A percentile compares a stretch with the other conserved stretches of the same genome.
These are phyloP conservation scores for Nephrotoma flavescens DNA, from an alignment of 2,888 invertebrate genomes.

Conservation along the genomic window DNA sequence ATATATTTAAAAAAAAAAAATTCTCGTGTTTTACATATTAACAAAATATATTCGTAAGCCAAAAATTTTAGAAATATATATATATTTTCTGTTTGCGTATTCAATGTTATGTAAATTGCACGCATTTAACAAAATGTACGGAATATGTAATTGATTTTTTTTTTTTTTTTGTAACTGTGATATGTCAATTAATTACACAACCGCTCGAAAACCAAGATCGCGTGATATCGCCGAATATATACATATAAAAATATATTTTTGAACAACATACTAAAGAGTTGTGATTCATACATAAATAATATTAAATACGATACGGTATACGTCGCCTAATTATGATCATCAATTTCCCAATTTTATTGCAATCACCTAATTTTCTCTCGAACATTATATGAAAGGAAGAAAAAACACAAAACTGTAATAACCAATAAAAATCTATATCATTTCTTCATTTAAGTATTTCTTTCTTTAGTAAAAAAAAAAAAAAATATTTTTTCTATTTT, in stretches of 20 bases:
- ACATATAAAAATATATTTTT: neutral
- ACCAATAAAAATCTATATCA: neutral
- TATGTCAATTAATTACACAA: neutral
- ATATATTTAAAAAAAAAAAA: neutral
- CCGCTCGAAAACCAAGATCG: neutral
- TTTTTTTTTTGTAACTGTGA: neutral
- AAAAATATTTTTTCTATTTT: neutral
- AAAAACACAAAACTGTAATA: neutral
- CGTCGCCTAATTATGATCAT: neutral
- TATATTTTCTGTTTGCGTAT: neutral
- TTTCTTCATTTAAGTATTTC: neutral
- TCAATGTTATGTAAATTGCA: constrained; percentile 2
- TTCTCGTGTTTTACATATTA: constrained; percentile 3
- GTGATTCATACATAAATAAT: neutral
- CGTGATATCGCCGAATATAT: neutral
- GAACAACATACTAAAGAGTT: neutral
- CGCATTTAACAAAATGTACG: neutral
- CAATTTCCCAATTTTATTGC: neutral
- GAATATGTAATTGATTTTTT: neutral
- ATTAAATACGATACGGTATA: neutral
- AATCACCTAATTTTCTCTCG: neutral
- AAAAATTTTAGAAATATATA: neutral
- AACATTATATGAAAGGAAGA: neutral
- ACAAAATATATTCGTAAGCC: neutral
- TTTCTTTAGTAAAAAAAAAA: neutral